A percentile compares a stretch with the other conserved stretches of the same genome.
Conservation (phyloP, 2,113 vertebrate genomes). For the Triplophysa tibetana region DNA sequence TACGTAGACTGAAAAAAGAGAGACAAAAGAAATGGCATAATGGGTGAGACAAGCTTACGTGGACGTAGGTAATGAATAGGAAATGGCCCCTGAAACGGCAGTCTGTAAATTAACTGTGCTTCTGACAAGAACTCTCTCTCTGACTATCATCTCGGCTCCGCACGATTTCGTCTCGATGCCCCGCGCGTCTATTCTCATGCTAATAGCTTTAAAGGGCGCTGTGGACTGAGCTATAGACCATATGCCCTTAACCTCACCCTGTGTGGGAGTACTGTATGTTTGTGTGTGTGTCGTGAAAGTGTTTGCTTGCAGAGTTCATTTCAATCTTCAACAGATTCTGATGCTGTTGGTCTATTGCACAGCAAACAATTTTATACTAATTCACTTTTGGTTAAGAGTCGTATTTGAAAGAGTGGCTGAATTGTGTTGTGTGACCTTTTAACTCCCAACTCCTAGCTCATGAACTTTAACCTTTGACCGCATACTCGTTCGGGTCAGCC, state of each 20-base stretch:
- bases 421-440: slow-evolving; percentile 68
- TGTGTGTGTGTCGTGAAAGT: too few species aligned
- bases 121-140: slow-evolving; percentile 13
- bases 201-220: slow-evolving; percentile 71
- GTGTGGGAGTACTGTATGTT: slow-evolving; percentile 35
- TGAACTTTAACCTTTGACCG: slow-evolving; percentile 77
- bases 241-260: slow-evolving; percentile 54
- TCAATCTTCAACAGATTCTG: neutral
- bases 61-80: neutral
- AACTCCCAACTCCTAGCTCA: slow-evolving; percentile 69
- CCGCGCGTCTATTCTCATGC: slow-evolving; percentile 61
- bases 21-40: neutral
- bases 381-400: neutral
- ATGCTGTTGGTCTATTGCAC: neutral
- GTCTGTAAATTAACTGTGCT: slow-evolving; percentile 50
- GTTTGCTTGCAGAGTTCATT: neutral
- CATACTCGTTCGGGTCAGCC: slow-evolving; percentile 59
- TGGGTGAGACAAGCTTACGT: neutral
- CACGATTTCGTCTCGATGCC: slow-evolving; percentile 44
- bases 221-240: slow-evolving; percentile 53
- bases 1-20: slow-evolving; percentile 10
- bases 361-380: neutral
- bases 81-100: slow-evolving; percentile 24
- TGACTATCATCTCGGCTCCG: slow-evolving; percentile 38
- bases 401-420: slow-evolving; percentile 41